Evolutionary conservation across 2,113 vertebrate species (phyloP), one percentile per base, ranked within the genome.

Genomic region (Xiphophorus couchianus): DNA sequence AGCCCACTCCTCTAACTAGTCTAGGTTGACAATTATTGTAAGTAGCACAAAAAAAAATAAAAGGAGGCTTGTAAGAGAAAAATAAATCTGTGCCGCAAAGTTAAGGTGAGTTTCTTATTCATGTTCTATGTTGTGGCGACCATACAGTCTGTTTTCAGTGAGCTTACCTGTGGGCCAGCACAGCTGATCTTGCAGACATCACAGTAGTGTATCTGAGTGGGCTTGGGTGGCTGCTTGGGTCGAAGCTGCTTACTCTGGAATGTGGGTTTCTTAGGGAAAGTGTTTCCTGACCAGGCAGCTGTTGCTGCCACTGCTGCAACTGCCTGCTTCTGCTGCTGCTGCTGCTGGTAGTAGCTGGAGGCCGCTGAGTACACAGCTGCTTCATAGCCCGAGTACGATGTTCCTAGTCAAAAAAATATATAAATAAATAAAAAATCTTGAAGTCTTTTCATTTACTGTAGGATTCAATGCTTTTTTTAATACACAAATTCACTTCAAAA

Each of bases 101-200:
- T 48, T 19, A 15, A 15, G 3, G 42, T 44, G 44, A 15, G 39
- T 42, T 12, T 42, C 39, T 42, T 42, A 6, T 44, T 15, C 42
- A 44, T 15, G 42, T 44, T 44, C 42, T 44, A 14, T 15, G 14
- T 15, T 15, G 14, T 15, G 42, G 42, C 3, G 14, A 44, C 44
- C 44, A 48, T 17, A 48, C 3, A 14, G 13, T 42, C 39, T 42
- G 14, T 10, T 42, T 42, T 17, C 17, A 48, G 1, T 19, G 44
- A 6, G 44, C 73, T 84, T 89, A 99, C 98, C 97, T 99, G 98
- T 31, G 98, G 98, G 89, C 98, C 98, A 74, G 98, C 98, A 93
- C 98, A 99, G 94, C 98, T 99, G 94, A 99, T 99, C 93, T 99
- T 99, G 89, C 98, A 99, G 83, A 99, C 98, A 2, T 99, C 98